A percentile compares a stretch with the other conserved stretches of the same genome.
Evolutionary conservation across 92 coral and sea anemone species (phyloP).

Genomic region (Actinernus sp.): DNA sequence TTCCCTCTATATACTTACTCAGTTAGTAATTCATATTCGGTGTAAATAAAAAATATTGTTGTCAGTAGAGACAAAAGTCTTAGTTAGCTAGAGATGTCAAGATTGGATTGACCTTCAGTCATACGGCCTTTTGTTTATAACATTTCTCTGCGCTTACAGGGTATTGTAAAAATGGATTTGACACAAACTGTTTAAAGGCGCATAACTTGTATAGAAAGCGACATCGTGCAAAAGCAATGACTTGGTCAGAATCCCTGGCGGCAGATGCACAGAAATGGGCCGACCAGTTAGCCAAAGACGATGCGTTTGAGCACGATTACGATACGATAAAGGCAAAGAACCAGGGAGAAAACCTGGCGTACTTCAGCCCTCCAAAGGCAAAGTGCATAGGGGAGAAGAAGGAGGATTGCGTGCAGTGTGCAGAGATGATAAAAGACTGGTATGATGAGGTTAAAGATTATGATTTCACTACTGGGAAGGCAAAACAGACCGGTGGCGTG

Average conservation of each 20-base stretch:
- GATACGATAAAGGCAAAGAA: conserved; percentile 44
- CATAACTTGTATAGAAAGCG: conserved; percentile 77
- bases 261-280: conserved; percentile 90
- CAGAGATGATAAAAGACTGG: conserved; percentile 83
- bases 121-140: too few species aligned
- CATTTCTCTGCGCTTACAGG: too few species aligned
- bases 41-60: too few species aligned
- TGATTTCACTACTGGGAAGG: conserved; percentile 59
- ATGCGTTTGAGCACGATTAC: conserved; percentile 74
- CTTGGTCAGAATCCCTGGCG: conserved; percentile 84
- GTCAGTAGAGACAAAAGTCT: too few species aligned
- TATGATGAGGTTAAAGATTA: conserved; percentile 78
- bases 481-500: conserved; percentile 46
- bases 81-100: too few species aligned
- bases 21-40: too few species aligned
- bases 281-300: conserved; percentile 73
- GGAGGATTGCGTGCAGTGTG: conserved; percentile 69
- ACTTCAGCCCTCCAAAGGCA: conserved; percentile 77
- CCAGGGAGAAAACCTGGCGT: conserved; percentile 92
- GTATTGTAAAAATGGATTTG: conserved; percentile 49
- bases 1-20: too few species aligned
- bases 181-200: conserved; percentile 73
- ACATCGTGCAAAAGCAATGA: conserved; percentile 79
- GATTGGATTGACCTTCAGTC: too few species aligned
- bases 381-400: conserved; percentile 67